Percentiles rank a stretch among this genome's conserved stretches.
Evolutionary conservation across 2,888 invertebrate genomes (phyloP).

Genomic region (Microlaimidae sp.): DNA sequence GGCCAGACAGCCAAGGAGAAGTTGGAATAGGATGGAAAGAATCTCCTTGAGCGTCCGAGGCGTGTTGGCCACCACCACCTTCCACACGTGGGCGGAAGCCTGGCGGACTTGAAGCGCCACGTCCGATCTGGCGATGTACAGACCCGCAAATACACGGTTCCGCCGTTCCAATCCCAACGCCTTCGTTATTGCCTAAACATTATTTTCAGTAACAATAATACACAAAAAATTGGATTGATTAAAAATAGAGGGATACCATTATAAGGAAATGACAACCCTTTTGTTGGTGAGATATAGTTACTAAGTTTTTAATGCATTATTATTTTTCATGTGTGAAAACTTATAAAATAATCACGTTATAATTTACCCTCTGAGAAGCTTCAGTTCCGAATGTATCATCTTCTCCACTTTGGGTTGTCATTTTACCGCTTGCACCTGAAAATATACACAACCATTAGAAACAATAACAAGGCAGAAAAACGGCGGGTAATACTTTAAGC

Average conservation of each 20-base stretch:
- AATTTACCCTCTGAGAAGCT: constrained; percentile 58
- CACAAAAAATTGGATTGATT: too few species aligned
- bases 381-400: constrained; percentile 99
- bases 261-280: not conserved
- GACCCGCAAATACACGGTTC: constrained; percentile 74
- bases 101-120: constrained; percentile 90
- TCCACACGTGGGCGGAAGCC: constrained; percentile 96
- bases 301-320: too few species aligned
- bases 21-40: constrained; percentile 72
- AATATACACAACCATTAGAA: too few species aligned
- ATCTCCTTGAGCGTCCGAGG: constrained; percentile 89
- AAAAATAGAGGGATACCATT: too few species aligned
- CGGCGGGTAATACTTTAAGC: too few species aligned
- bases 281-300: too few species aligned
- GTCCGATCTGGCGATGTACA: constrained; percentile 93
- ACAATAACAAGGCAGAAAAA: too few species aligned
- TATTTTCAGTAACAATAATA: too few species aligned
- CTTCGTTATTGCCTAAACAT: constrained; percentile 62
- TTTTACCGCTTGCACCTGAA: constrained; percentile 76
- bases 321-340: too few species aligned
- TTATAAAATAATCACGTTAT: too few species aligned
- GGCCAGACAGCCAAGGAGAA: constrained; percentile 79
- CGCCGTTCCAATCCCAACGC: constrained; percentile 72
- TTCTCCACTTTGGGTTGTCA: constrained; percentile 95
- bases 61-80: constrained; percentile 93